These are phyloP conservation scores for Amphimallon solstitiale DNA, from an alignment of 2,888 invertebrate species.

Conservation along the genomic window DNA sequence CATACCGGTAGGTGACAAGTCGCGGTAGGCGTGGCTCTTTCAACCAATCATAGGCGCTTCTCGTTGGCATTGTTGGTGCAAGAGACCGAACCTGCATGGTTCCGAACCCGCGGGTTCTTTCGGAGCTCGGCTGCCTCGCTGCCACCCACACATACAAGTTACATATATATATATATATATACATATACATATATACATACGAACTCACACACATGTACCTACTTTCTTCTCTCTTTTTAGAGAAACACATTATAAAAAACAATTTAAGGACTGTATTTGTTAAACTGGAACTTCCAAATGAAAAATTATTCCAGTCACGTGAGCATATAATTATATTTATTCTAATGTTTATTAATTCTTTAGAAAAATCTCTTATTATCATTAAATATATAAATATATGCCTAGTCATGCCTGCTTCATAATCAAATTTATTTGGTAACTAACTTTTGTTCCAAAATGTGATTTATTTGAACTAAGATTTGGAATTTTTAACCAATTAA, in stretches of 20 bases:
- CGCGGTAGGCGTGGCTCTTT: constrained; percentile 59
- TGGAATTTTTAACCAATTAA: too few species aligned
- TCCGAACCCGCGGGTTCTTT: constrained; percentile 55
- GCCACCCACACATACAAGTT: constrained; percentile 53
- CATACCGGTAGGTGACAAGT: constrained; percentile 66
- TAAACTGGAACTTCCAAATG: too few species aligned
- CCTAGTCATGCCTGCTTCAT: too few species aligned
- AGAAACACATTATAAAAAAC: neutral
- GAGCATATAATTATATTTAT: too few species aligned
- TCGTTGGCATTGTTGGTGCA: constrained; percentile 57
- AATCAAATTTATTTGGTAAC: too few species aligned
- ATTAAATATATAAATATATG: too few species aligned
- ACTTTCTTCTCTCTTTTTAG: constrained; percentile 17
- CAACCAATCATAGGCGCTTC: constrained; percentile 58
- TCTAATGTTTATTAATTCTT: too few species aligned
- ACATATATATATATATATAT: constrained; percentile 27
- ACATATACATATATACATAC: constrained; percentile 39
- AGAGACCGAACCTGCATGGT: constrained; percentile 62
- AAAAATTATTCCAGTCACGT: too few species aligned
- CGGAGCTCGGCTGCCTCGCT: constrained; percentile 46
- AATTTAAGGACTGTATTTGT: constrained; percentile 5
- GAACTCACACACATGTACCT: constrained; percentile 40
- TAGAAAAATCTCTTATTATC: too few species aligned
- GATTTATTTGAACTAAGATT: too few species aligned
- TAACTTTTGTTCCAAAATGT: too few species aligned